Base-by-base conservation (phyloP, 2,888 invertebrate genomes). In the Scaptomyza caliginosa region DNA sequence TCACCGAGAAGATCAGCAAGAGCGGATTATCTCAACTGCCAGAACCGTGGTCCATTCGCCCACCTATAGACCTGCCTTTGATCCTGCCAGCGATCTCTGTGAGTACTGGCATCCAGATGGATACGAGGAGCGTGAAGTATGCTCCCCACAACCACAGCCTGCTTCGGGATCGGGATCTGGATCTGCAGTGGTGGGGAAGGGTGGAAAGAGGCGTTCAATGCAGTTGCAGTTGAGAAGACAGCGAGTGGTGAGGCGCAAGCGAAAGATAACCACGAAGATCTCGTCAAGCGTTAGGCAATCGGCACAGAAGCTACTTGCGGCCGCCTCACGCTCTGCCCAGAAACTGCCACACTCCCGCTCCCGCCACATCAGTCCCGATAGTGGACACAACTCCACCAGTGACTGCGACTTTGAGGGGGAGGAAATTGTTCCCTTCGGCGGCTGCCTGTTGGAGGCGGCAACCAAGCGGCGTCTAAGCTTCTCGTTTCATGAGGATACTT, bases 401-500 rank as follows among this genome's bases (percentile, higher is more conserved):
- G 80, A 84, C 46, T 79, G 64, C 8, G 80, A 80, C 10, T 21
- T 32, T 10, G 46, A 68, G 50, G 56, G 64, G 50, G 56, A 72
- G 60, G 52, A 71, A 45, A 13, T 55, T 10, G 59, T 17, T 3
- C 6, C 49, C 0, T 42, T 62, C 16, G 73, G 49, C 2, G 54
- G 17, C 8, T 62, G 59, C 13, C 30, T 43, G 5, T 39, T 52
- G 43, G 77, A 83, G 50, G 81, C 77, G 40, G 71, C 50, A 11
- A 89, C 88, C 32, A 90, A 90, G 60, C 77, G 90, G 23, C 83
- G 89, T 2, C 71, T 89, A 8, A 84, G 85, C 55, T 90, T 89
- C 67, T 88, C 64, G 95, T 94, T 93, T 93, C 96, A 86, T 95
- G 80, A 79, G 42, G 86, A 75, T 95, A 64, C 59, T 11, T 71